A percentile compares a stretch with the other conserved stretches of the same genome.
Evolutionary conservation across 2,797 vertebrate species (phyloP).

Genomic region (Sebastes paucispinis): DNA sequence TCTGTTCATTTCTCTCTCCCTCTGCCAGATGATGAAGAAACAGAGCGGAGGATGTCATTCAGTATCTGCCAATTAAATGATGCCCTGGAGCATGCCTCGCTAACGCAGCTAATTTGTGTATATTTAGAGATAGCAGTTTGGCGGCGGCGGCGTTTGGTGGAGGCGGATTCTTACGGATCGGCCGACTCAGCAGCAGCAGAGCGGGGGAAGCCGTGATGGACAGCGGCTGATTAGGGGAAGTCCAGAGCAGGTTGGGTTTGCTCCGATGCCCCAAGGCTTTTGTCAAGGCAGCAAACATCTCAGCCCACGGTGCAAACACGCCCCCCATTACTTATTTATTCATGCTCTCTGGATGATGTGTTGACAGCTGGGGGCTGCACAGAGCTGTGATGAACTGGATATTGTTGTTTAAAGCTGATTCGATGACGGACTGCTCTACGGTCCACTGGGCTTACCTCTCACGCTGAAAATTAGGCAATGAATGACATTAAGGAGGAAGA

Average conservation of each 20-base stretch:
- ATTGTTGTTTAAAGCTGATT: constrained; percentile 50
- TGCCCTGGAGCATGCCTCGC: constrained; percentile 72
- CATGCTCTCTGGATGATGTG: constrained; percentile 48
- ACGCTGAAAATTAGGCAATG: constrained; percentile 40
- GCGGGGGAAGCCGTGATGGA: constrained; percentile 64
- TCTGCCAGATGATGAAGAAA: constrained; percentile 35
- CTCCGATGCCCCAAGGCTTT: constrained; percentile 68
- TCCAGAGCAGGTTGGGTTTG: constrained; percentile 57
- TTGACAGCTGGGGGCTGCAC: constrained; percentile 56
- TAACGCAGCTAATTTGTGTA: constrained; percentile 68
- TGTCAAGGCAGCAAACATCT: constrained; percentile 68
- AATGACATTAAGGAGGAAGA: constrained; percentile 42
- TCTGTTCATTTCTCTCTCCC: constrained; percentile 12
- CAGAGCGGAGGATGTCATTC: constrained; percentile 52
- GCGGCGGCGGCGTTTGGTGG: constrained; percentile 2
- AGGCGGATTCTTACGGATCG: constrained; percentile 21
- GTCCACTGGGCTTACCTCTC: constrained; percentile 30
- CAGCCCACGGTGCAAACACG: constrained; percentile 46
- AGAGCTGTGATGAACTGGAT: constrained; percentile 45
- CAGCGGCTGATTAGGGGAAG: constrained; percentile 77
- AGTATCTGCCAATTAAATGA: constrained; percentile 74
- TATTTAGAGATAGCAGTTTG: constrained; percentile 57
- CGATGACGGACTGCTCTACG: constrained; percentile 8
- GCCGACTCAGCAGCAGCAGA: constrained; percentile 31
- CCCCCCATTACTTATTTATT: constrained; percentile 71